phyloP scores from a whole-genome alignment of 2,888 invertebrate genomes.

The Amphiduros pacificus region DNA sequence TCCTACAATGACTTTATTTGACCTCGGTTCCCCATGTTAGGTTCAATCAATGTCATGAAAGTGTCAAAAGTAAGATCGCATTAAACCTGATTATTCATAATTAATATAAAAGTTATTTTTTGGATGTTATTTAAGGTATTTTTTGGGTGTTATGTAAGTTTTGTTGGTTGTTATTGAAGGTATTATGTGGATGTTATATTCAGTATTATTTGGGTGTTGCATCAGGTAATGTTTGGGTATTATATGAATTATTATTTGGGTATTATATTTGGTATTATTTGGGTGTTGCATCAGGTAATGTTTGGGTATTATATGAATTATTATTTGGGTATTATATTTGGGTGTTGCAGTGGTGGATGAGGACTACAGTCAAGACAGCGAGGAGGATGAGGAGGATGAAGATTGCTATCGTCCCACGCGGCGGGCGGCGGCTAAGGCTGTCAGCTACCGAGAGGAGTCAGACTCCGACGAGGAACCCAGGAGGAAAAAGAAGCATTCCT shows the following conservation, averaged over 20 bases:
- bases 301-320: not conserved
- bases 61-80: too few species aligned
- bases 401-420: not conserved
- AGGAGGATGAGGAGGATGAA: slow-evolving; percentile 16
- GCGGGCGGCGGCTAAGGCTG: not conserved
- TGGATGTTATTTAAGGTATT: too few species aligned
- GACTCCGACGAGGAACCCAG: slow-evolving; percentile 9
- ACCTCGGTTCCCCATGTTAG: too few species aligned
- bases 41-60: too few species aligned
- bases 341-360: slow-evolving; percentile 5
- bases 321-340: not conserved
- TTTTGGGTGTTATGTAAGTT: not conserved
- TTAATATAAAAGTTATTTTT: too few species aligned
- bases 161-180: too few species aligned
- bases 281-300: not conserved
- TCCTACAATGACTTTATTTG: too few species aligned
- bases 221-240: not conserved
- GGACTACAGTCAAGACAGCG: slow-evolving; percentile 4
- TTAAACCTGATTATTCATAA: too few species aligned
- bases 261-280: not conserved
- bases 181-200: not conserved
- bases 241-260: not conserved
- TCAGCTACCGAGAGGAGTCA: not conserved
- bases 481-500: not conserved
- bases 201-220: too few species aligned